Evolutionary conservation across 2,113 vertebrate species (phyloP).

Genomic region (Nettapus auritus): DNA sequence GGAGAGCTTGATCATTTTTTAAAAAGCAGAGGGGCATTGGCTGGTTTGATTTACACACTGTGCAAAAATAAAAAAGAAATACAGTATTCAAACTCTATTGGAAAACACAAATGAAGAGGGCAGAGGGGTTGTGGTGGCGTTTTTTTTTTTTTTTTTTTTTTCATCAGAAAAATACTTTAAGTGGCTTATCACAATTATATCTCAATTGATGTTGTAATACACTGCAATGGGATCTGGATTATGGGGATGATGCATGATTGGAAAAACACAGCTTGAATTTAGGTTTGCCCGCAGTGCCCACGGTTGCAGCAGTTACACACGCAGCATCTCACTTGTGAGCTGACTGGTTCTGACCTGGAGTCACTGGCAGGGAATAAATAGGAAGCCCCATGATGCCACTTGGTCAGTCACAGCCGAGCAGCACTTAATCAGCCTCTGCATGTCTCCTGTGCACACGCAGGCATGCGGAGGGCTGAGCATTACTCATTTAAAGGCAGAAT

Average conservation of each 20-base stretch:
- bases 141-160: neutral
- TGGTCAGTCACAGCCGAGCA: neutral
- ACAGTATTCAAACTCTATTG: neutral
- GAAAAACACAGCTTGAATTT: constrained; percentile 38
- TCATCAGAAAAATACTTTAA: neutral
- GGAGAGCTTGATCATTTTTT: neutral
- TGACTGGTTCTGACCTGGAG: neutral
- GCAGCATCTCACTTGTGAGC: neutral
- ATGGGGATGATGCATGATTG: neutral
- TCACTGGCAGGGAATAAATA: constrained; percentile 2
- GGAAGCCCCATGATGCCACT: neutral
- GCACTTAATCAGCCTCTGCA: neutral
- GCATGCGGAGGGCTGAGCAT: neutral
- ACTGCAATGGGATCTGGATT: neutral
- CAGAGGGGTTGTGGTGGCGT: neutral
- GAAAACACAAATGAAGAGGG: neutral
- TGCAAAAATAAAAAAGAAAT: neutral
- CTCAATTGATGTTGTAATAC: neutral
- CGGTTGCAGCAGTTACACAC: neutral
- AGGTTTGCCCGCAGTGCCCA: neutral
- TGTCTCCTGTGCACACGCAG: neutral
- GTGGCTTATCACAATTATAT: neutral
- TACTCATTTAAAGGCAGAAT: neutral
- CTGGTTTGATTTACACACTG: neutral
- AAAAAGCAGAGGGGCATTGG: neutral